Conservation (phyloP, 2,797 vertebrate genomes). For the Channa striata region DNA sequence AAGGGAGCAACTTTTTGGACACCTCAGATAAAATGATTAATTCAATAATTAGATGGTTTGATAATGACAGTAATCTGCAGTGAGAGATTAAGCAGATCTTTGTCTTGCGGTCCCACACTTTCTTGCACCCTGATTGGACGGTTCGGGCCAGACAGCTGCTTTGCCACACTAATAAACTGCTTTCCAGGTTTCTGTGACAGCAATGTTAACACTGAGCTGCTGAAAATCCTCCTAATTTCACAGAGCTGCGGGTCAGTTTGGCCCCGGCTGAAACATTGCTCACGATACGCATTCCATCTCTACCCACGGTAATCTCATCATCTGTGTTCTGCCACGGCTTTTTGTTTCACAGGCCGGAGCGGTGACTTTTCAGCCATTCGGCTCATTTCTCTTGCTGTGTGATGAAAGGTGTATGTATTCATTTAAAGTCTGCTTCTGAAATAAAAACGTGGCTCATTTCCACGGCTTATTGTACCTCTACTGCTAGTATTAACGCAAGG, state of each 20-base stretch:
- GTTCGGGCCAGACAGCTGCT: slow-evolving; percentile 73
- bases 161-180: slow-evolving; percentile 70
- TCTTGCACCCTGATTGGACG: slow-evolving; percentile 43
- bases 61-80: not conserved
- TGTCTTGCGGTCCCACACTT: slow-evolving; percentile 39
- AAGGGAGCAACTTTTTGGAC: not conserved
- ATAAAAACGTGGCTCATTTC: slow-evolving; percentile 55
- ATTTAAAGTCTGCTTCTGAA: slow-evolving; percentile 57
- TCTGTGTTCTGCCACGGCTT: slow-evolving; percentile 63
- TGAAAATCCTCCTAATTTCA: slow-evolving; percentile 79
- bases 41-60: not conserved
- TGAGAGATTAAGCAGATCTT: slow-evolving; percentile 25
- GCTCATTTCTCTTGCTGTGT: slow-evolving; percentile 36
- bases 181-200: slow-evolving; percentile 71
- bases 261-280: slow-evolving; percentile 71
- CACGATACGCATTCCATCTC: slow-evolving; percentile 78
- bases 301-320: slow-evolving; percentile 72
- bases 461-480: slow-evolving; percentile 50
- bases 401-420: slow-evolving; percentile 58
- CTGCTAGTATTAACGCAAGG: slow-evolving; percentile 44
- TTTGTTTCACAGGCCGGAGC: slow-evolving; percentile 73
- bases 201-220: slow-evolving; percentile 68
- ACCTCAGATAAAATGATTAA: not conserved
- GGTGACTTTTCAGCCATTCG: slow-evolving; percentile 70
- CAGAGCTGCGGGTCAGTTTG: slow-evolving; percentile 73